phyloP scores from a whole-genome alignment of 1,140 invertebrate species.

The Bombus balteatus region DNA sequence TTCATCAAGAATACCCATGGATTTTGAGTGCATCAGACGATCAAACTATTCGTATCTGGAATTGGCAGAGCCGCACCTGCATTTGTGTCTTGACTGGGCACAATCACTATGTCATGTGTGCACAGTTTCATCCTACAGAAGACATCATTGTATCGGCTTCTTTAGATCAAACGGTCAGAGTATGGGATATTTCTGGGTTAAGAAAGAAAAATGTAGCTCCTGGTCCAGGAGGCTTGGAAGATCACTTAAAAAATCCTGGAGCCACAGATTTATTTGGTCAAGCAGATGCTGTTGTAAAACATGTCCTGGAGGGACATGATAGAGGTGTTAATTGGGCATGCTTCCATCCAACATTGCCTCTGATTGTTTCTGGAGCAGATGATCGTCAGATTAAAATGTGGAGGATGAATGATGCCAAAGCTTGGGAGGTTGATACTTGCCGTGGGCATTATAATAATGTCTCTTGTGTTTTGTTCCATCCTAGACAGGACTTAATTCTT shows the following conservation, averaged over 20 bases:
- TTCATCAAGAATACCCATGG: slow-evolving; percentile 99
- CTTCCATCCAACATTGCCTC: slow-evolving; percentile 97
- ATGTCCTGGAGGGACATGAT: slow-evolving; percentile 98
- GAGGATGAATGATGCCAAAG: slow-evolving; percentile 99
- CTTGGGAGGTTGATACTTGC: slow-evolving; percentile 99
- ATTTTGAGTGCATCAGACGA: slow-evolving; percentile 99
- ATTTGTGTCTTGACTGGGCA: slow-evolving; percentile 98
- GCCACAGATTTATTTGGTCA: slow-evolving; percentile 98
- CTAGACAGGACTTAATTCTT: slow-evolving; percentile 97
- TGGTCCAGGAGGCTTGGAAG: slow-evolving; percentile 94
- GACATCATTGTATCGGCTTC: slow-evolving; percentile 99
- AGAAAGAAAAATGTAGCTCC: slow-evolving; percentile 99
- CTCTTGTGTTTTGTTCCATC: slow-evolving; percentile 98
- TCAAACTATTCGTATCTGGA: slow-evolving; percentile 99
- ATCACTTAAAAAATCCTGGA: slow-evolving; percentile 93
- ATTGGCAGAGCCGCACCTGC: slow-evolving; percentile 99
- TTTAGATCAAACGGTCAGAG: slow-evolving; percentile 98
- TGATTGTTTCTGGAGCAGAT: slow-evolving; percentile 98
- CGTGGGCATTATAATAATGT: slow-evolving; percentile 99
- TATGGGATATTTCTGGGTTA: slow-evolving; percentile 98
- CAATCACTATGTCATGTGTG: slow-evolving; percentile 99
- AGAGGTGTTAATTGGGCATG: slow-evolving; percentile 99
- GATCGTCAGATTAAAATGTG: slow-evolving; percentile 99
- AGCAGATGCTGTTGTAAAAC: slow-evolving; percentile 98
- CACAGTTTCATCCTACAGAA: slow-evolving; percentile 98